phyloP scores from a whole-genome alignment of 1,140 invertebrate genomes.

The Philopotamus ludificatus region DNA sequence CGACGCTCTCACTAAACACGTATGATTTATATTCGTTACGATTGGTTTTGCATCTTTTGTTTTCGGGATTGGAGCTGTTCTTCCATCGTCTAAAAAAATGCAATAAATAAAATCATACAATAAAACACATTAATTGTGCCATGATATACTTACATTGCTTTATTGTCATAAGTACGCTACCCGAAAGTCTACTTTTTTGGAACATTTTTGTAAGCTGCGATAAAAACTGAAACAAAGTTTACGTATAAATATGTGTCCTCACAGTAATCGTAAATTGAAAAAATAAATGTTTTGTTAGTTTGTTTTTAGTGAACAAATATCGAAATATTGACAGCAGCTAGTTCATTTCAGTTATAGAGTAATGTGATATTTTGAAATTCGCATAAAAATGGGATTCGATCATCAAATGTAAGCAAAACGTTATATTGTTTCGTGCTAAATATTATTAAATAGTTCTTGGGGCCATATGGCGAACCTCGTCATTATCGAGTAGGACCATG shows the following conservation, averaged over 20 bases:
- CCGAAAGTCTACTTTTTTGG: conserved; percentile 57
- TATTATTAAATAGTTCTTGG: no score
- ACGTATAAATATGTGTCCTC: conserved; percentile 34
- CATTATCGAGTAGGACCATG: conserved; percentile 64
- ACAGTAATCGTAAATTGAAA: not conserved
- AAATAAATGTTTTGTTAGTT: no score
- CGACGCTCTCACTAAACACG: conserved; percentile 68
- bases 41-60: conserved; percentile 57
- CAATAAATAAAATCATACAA: conserved; percentile 29
- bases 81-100: conserved; percentile 64
- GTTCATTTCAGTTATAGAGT: no score
- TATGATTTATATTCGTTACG: conserved; percentile 58
- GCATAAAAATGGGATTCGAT: no score
- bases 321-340: conserved; percentile 32
- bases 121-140: not conserved
- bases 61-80: conserved; percentile 64
- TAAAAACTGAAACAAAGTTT: conserved; percentile 60
- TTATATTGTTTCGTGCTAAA: no score
- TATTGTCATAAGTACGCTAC: conserved; percentile 61
- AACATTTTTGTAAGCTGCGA: conserved; percentile 62
- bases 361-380: no score
- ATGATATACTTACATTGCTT: conserved; percentile 62
- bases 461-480: conserved; percentile 48
- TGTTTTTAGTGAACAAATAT: no score
- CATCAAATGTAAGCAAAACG: no score